A percentile compares a stretch with the other conserved stretches of the same genome.
Evolutionary conservation across 1,140 invertebrate genomes (phyloP).

Genomic region (Ylistrum balloti): DNA sequence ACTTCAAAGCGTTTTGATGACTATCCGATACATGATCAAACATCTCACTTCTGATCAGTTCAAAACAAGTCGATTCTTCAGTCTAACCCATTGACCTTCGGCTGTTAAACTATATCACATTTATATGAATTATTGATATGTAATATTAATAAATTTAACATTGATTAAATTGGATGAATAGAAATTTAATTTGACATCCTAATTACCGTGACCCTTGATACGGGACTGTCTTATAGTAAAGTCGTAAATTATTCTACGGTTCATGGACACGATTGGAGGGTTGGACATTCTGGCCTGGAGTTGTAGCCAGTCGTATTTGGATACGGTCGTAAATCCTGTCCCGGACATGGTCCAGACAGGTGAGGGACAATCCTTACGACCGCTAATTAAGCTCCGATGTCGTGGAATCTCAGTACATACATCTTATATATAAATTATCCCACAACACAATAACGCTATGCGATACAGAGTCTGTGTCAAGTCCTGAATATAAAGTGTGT

Average conservation of each 20-base stretch:
- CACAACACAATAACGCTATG: too few relatives aligned
- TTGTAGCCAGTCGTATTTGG: not conserved
- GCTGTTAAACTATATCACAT: not conserved
- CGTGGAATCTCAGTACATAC: not conserved
- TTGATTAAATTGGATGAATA: not conserved
- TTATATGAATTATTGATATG: slow-evolving; percentile 24
- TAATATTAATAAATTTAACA: slow-evolving; percentile 37
- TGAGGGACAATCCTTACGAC: slow-evolving; percentile 4
- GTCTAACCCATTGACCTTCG: slow-evolving; percentile 2
- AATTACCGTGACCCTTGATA: not conserved
- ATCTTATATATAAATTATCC: not conserved
- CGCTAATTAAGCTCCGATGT: not conserved
- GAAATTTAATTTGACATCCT: slow-evolving; percentile 11
- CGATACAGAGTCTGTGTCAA: not conserved
- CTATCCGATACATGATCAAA: slow-evolving; percentile 17
- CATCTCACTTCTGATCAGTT: slow-evolving; percentile 19
- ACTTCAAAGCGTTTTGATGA: slow-evolving; percentile 26
- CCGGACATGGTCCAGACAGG: slow-evolving; percentile 22
- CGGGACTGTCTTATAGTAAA: not conserved
- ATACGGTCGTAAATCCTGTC: slow-evolving; percentile 12
- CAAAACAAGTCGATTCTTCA: not conserved
- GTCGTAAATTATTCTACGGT: not conserved
- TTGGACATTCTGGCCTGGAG: not conserved
- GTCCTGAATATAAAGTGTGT: not conserved
- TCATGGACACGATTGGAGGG: not conserved